Evolutionary conservation across 2,888 invertebrate species (phyloP).

Genomic region (Criorhina ranunculi): DNA sequence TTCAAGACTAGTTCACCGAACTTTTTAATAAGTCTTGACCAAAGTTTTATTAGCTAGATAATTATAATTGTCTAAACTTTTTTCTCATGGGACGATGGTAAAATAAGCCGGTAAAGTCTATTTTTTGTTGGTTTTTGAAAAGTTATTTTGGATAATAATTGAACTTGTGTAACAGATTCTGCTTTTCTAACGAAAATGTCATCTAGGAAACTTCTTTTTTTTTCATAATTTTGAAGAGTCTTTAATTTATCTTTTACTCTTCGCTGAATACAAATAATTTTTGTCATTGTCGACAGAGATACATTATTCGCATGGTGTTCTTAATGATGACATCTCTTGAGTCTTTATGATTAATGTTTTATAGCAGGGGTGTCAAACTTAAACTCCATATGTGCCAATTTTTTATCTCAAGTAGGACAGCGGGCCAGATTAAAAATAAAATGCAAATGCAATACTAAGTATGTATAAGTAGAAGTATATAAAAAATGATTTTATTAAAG

Average conservation of each 20-base stretch:
- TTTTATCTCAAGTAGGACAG: too few relatives aligned
- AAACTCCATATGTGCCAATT: too few relatives aligned
- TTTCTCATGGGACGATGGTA: neutral
- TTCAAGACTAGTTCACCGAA: neutral
- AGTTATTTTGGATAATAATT: neutral
- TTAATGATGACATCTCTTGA: neutral
- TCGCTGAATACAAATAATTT: too few relatives aligned
- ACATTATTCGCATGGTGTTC: too few relatives aligned
- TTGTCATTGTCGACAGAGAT: too few relatives aligned
- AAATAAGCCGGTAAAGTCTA: neutral
- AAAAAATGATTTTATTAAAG: too few relatives aligned
- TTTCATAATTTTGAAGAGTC: neutral
- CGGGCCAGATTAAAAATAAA: too few relatives aligned
- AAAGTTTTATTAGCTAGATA: neutral
- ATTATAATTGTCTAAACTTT: neutral
- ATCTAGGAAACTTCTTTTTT: neutral
- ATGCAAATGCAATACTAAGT: too few relatives aligned
- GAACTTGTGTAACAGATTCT: neutral
- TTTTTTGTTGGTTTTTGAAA: neutral
- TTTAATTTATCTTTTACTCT: too few relatives aligned
- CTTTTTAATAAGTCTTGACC: neutral
- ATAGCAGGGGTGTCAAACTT: too few relatives aligned
- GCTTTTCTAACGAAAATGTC: neutral
- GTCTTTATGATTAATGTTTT: slow-evolving; percentile 1
- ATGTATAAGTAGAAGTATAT: too few relatives aligned